Evolutionary conservation across 2,797 vertebrate genomes (phyloP).

Genomic region (Typhlichthys subterraneus): DNA sequence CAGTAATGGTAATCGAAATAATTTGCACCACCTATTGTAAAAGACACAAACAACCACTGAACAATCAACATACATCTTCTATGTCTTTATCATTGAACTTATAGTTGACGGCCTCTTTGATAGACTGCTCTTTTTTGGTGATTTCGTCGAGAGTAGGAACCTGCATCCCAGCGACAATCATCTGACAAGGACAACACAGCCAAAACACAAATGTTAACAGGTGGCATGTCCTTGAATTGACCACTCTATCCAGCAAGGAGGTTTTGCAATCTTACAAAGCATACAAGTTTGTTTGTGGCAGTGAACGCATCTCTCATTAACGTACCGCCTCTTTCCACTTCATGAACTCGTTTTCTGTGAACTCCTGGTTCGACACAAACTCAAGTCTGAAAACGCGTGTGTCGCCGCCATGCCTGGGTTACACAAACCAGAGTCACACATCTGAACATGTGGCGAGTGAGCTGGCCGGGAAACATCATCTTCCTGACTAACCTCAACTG

Average conservation of each 20-base stretch:
- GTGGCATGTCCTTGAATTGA: neutral
- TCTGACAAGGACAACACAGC: conserved; percentile 71
- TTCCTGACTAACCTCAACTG: conserved; percentile 84
- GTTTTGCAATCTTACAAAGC: neutral
- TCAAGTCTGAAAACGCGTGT: conserved; percentile 95
- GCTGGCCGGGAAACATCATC: neutral
- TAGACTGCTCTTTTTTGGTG: conserved; percentile 95
- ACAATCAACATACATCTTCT: conserved; percentile 85
- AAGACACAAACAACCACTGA: neutral
- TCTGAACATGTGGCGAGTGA: neutral
- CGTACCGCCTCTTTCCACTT: conserved; percentile 99
- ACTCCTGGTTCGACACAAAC: conserved; percentile 99
- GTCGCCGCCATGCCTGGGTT: conserved; percentile 90
- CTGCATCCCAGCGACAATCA: conserved; percentile 95
- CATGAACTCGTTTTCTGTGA: conserved; percentile 97
- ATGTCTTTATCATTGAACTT: conserved; percentile 99
- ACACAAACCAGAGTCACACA: neutral
- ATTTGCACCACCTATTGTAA: neutral
- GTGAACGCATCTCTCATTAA: conserved; percentile 19
- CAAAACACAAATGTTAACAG: neutral
- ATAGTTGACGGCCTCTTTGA: conserved; percentile 98
- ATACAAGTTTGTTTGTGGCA: neutral
- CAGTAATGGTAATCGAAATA: neutral
- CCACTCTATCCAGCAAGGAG: too few species aligned
- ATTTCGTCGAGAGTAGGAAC: conserved; percentile 96